These are phyloP conservation scores for Steatornis caripensis DNA, from an alignment of 2,113 vertebrate species.

Conservation along the genomic window DNA sequence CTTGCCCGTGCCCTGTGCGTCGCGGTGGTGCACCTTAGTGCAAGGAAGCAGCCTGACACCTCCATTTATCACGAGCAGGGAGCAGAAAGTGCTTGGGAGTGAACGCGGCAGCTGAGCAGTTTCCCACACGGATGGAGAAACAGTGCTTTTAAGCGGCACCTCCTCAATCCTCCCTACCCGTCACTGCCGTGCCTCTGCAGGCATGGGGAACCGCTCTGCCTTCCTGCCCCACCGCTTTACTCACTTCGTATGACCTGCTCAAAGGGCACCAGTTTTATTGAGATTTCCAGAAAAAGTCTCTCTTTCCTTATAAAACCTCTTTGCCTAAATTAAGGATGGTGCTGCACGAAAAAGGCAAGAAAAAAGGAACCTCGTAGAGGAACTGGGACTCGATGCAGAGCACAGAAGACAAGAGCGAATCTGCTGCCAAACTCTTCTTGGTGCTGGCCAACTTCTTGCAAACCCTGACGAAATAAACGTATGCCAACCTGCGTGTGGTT, in stretches of 20 bases:
- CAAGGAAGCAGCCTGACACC: neutral
- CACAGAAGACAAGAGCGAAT: neutral
- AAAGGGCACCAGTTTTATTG: neutral
- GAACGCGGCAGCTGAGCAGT: neutral
- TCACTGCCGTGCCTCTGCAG: neutral
- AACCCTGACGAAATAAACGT: neutral
- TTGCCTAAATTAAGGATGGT: neutral
- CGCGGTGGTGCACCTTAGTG: neutral
- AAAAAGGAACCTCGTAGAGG: neutral
- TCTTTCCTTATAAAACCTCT: neutral
- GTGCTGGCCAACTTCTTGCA: slow-evolving; percentile 4
- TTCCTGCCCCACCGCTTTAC: neutral
- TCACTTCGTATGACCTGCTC: neutral
- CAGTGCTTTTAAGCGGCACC: neutral
- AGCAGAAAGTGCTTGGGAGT: neutral
- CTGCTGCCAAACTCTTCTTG: neutral
- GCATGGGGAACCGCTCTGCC: neutral
- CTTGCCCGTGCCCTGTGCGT: neutral
- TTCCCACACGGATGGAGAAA: neutral
- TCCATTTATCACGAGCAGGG: fast-evolving
- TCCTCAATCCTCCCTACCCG: neutral
- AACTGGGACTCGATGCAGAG: neutral
- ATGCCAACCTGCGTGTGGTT: neutral
- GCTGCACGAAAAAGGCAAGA: neutral
- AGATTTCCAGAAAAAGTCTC: neutral